Conservation (phyloP, 2,113 vertebrate species). For the Mionectes macconnelli region DNA sequence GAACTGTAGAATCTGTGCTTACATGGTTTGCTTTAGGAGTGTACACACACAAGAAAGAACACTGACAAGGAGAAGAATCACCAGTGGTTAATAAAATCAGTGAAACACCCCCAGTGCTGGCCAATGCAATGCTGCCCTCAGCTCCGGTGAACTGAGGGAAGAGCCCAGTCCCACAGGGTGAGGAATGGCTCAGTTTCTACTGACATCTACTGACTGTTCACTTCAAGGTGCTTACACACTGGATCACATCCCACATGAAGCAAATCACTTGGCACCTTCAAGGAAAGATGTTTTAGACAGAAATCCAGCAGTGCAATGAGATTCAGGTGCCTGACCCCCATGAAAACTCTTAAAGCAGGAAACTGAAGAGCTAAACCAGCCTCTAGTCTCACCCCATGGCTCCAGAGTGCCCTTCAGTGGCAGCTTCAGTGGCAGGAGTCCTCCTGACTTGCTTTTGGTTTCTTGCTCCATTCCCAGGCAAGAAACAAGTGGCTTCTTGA, state of each 20-base stretch:
- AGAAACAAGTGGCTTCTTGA: background rate
- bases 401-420: background rate
- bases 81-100: background rate
- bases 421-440: background rate
- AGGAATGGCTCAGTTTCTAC: conserved; percentile 13
- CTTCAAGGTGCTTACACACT: background rate
- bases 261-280: background rate
- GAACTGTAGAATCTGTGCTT: background rate
- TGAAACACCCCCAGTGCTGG: background rate
- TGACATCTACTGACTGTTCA: conserved; percentile 1
- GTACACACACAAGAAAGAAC: background rate
- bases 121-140: background rate
- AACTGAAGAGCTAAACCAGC: background rate
- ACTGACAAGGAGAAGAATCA: background rate
- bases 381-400: background rate
- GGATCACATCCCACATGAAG: background rate
- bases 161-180: background rate
- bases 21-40: background rate
- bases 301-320: background rate
- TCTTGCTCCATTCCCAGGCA: background rate
- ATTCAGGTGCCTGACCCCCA: background rate
- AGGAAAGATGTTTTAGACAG: background rate
- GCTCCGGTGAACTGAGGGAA: background rate
- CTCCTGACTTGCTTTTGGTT: background rate
- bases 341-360: background rate